phyloP scores from a whole-genome alignment of 2,797 vertebrate species.

The Valencia hispanica region DNA sequence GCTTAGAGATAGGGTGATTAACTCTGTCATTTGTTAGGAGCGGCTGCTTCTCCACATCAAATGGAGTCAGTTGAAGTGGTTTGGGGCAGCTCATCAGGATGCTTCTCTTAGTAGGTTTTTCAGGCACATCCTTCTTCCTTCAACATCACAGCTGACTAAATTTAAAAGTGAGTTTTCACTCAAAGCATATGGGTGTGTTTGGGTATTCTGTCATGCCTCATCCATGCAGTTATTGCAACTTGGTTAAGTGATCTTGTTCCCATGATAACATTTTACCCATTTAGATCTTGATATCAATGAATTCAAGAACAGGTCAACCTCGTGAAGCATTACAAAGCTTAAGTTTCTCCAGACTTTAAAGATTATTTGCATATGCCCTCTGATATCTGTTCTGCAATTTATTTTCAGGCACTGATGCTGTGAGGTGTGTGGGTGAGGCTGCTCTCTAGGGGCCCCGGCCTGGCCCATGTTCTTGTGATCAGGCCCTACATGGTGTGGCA shows the following conservation, averaged over 20 bases:
- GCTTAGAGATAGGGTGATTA: no score
- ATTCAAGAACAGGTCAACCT: slow-evolving; percentile 34
- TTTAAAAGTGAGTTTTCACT: slow-evolving; percentile 49
- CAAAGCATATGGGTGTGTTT: slow-evolving; percentile 41
- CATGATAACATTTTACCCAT: slow-evolving; percentile 33
- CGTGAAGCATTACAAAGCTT: slow-evolving; percentile 37
- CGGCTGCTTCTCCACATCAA: no score
- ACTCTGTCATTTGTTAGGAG: no score
- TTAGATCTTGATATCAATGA: slow-evolving; percentile 26
- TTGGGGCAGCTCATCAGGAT: no score
- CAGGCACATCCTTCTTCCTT: no score
- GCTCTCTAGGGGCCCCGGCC: slow-evolving; percentile 60
- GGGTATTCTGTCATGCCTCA: slow-evolving; percentile 19
- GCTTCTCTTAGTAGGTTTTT: no score
- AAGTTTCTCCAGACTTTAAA: slow-evolving; percentile 27
- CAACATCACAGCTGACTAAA: slow-evolving; percentile 56
- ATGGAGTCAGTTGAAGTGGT: no score
- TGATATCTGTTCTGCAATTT: slow-evolving; percentile 69
- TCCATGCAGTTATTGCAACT: slow-evolving; percentile 24
- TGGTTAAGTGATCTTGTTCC: slow-evolving; percentile 42
- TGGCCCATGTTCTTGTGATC: slow-evolving; percentile 79
- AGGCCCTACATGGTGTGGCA: slow-evolving; percentile 85
- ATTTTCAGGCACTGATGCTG: slow-evolving; percentile 73
- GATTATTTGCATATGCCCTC: slow-evolving; percentile 57
- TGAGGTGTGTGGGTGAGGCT: slow-evolving; percentile 64